A percentile compares a stretch with the other conserved stretches of the same genome.
Evolutionary conservation across 2,888 invertebrate species (phyloP).

Genomic region (Scaptomyza polygonia): DNA sequence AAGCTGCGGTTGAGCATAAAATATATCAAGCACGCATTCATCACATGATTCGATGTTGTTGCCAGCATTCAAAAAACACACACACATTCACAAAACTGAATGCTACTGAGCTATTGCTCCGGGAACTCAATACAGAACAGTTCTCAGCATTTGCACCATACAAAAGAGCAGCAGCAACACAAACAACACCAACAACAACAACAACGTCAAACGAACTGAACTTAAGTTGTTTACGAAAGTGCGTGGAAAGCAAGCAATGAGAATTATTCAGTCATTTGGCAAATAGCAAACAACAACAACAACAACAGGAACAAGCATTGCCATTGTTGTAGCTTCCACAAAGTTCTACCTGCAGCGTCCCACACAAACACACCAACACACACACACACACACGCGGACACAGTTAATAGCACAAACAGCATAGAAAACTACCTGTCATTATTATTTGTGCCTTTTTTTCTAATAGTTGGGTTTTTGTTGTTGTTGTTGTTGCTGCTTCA

Average conservation of each 20-base stretch:
- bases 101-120: conserved; percentile 18
- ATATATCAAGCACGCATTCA: conserved; percentile 62
- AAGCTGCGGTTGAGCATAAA: conserved; percentile 25
- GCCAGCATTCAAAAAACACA: conserved; percentile 36
- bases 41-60: conserved; percentile 62
- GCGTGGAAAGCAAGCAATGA: conserved; percentile 62
- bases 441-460: conserved; percentile 66
- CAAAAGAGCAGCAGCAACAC: conserved; percentile 44
- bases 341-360: conserved; percentile 72
- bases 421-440: conserved; percentile 79
- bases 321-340: conserved; percentile 45
- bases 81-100: not conserved
- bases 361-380: conserved; percentile 44
- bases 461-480: conserved; percentile 39
- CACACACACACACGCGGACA: conserved; percentile 21
- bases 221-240: conserved; percentile 81
- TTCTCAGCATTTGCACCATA: conserved; percentile 69
- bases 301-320: conserved; percentile 19
- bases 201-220: conserved; percentile 46
- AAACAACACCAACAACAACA: conserved; percentile 21
- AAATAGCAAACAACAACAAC: conserved; percentile 50
- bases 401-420: conserved; percentile 48
- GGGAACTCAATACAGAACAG: conserved; percentile 58
- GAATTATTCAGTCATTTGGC: conserved; percentile 72
- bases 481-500: conserved; percentile 26